phyloP scores from a whole-genome alignment of 2,113 vertebrate genomes.

The Elachura formosa region DNA sequence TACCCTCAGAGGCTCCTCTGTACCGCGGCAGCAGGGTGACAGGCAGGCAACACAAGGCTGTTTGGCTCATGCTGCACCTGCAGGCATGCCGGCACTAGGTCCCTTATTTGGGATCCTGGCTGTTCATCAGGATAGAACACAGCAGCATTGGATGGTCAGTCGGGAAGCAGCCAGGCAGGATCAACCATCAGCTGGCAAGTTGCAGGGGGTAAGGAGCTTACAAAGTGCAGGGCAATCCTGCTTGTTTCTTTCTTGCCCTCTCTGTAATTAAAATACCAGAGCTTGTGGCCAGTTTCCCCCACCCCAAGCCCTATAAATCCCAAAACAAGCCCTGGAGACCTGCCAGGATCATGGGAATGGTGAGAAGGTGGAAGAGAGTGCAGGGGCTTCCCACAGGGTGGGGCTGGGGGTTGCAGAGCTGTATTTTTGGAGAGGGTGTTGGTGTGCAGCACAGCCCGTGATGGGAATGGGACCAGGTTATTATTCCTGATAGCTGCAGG shows the following conservation, averaged over 20 bases:
- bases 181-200: not conserved
- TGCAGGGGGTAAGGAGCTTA: not conserved
- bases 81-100: not conserved
- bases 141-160: not conserved
- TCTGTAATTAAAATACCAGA: not conserved
- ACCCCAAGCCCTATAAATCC: not conserved
- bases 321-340: not conserved
- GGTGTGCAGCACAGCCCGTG: not conserved
- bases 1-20: not conserved
- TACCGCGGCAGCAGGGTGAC: accelerated
- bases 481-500: not conserved
- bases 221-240: not conserved
- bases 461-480: not conserved
- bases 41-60: not conserved
- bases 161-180: not conserved
- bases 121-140: not conserved
- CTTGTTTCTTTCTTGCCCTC: not conserved
- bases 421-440: not conserved
- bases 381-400: not conserved
- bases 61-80: not conserved
- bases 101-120: not conserved
- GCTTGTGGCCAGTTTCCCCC: not conserved
- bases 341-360: not conserved
- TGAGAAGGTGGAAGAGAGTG: not conserved
- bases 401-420: not conserved